A percentile compares a stretch with the other conserved stretches of the same genome.
Evolutionary conservation across 2,113 vertebrate genomes (phyloP).

Genomic region (Ochotona princeps): DNA sequence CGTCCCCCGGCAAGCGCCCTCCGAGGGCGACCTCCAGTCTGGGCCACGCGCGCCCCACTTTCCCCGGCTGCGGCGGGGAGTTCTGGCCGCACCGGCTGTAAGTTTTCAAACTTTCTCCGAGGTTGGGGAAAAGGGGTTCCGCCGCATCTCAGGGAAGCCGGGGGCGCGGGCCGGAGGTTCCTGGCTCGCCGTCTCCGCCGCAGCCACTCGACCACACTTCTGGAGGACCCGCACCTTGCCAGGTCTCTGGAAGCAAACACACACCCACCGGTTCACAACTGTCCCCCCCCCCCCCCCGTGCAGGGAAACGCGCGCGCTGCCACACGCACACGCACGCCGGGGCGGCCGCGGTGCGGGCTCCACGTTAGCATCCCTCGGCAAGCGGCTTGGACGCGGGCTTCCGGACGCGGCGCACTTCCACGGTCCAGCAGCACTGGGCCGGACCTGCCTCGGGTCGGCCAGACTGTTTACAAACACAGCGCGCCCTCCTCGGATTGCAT

Average conservation of each 20-base stretch:
- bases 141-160: slow-evolving; percentile 73
- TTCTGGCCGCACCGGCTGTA: slow-evolving; percentile 67
- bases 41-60: not conserved
- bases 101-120: slow-evolving; percentile 82
- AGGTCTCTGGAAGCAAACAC: slow-evolving; percentile 80
- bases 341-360: slow-evolving; percentile 38
- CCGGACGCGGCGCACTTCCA: slow-evolving; percentile 62
- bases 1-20: slow-evolving; percentile 53
- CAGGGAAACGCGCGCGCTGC: slow-evolving; percentile 76
- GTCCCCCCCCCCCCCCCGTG: slow-evolving; percentile 48
- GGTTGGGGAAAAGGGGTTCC: slow-evolving; percentile 16
- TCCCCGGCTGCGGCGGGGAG: not conserved
- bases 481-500: slow-evolving; percentile 62
- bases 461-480: slow-evolving; percentile 77
- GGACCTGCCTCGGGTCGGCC: slow-evolving; percentile 66
- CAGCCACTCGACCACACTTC: slow-evolving; percentile 74
- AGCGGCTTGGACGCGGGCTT: slow-evolving; percentile 54
- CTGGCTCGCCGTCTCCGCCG: slow-evolving; percentile 62
- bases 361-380: too few relatives aligned
- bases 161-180: slow-evolving; percentile 60
- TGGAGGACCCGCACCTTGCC: slow-evolving; percentile 74
- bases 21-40: not conserved
- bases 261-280: slow-evolving; percentile 81
- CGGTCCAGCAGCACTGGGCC: slow-evolving; percentile 58
- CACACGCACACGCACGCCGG: slow-evolving; percentile 73